Evolutionary conservation across 1,140 invertebrate species (phyloP).

Genomic region (Whitmania pigra): DNA sequence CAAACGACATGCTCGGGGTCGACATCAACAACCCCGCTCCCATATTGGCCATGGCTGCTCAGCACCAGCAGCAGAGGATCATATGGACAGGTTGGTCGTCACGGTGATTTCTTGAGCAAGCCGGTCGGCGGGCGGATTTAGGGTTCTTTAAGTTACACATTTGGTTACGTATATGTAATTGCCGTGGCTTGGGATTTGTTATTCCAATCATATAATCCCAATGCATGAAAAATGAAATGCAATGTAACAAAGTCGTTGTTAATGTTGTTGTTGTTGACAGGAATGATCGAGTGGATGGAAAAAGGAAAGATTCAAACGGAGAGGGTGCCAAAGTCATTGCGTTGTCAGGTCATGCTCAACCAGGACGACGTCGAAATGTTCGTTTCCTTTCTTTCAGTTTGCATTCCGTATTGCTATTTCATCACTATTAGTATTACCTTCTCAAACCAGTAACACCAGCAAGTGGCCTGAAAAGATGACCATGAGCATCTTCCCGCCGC

Average conservation of each 20-base stretch:
- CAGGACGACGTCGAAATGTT: slow-evolving; percentile 7
- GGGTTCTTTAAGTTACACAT: too few species aligned
- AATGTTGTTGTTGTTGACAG: not conserved
- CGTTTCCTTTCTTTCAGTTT: not conserved
- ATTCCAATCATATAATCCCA: too few species aligned
- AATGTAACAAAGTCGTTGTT: not conserved
- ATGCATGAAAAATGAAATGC: too few species aligned
- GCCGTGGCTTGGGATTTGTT: too few species aligned
- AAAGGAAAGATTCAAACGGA: not conserved
- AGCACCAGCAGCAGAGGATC: not conserved
- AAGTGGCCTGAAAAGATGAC: slow-evolving; percentile 9
- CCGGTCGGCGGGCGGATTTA: too few species aligned
- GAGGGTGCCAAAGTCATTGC: not conserved
- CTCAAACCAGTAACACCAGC: not conserved
- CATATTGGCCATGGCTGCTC: not conserved
- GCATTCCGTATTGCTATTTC: not conserved
- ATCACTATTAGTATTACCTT: too few species aligned
- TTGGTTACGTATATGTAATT: too few species aligned
- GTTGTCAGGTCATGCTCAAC: not conserved
- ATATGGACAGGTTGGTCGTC: too few species aligned
- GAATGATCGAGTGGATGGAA: not conserved
- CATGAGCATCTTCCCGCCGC: slow-evolving; percentile 1
- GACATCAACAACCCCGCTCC: slow-evolving; percentile 9
- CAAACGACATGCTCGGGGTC: not conserved
- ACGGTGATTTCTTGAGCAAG: too few species aligned